Base-by-base conservation (phyloP, 2,797 vertebrate genomes). In the Gallinago solitaria region DNA sequence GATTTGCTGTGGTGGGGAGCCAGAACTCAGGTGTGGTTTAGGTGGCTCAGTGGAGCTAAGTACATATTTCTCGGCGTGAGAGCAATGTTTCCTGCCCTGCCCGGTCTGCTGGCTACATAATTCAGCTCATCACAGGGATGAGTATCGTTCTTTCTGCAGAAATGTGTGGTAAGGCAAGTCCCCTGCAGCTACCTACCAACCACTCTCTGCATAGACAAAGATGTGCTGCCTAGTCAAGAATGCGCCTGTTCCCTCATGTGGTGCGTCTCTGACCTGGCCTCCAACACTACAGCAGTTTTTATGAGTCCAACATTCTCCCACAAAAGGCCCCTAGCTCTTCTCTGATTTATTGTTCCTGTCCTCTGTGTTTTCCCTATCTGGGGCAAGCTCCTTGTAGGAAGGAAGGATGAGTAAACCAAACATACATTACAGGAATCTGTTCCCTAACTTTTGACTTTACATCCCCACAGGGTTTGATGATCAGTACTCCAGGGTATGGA, bases 201-300 rank as follows among this genome's bases (percentile, higher is more conserved):
- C 51, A 39, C 21, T 47, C n/a, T 60, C 21, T 59, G 56, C 60
- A 37, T 2, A 48, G 45, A 68, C 16, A 60, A 53, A 39, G 27
- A 48, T 10, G 15, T 35, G 28, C 14, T 45, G 32, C 41, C 41
- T 61, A 18, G 4, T 18, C 47, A 80, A 43, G 70, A 79, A 73
- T 0, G 11, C 33, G 32, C 30, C 37, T 0, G 0, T 45, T 90
- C 17, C 27, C 48, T 61, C 25, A 37, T 5, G 14, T 16, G 19
- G 45, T 48, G 53, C 39, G 1, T 65, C 30, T 92, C 23, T 82
- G 41, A 65, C n/a, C 41, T 78, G 63, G 45, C n/a, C 23, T 54
- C 41, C 53, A 87, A 39, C 35, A 47, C 21, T 27, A 48, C 50
- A 69, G 43, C 32, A 65, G 21, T 54, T 60, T 33, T 81, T 67